These are phyloP conservation scores for Ctenosaura bakeri DNA, from an alignment of 2,797 vertebrate species.

Conservation along the genomic window DNA sequence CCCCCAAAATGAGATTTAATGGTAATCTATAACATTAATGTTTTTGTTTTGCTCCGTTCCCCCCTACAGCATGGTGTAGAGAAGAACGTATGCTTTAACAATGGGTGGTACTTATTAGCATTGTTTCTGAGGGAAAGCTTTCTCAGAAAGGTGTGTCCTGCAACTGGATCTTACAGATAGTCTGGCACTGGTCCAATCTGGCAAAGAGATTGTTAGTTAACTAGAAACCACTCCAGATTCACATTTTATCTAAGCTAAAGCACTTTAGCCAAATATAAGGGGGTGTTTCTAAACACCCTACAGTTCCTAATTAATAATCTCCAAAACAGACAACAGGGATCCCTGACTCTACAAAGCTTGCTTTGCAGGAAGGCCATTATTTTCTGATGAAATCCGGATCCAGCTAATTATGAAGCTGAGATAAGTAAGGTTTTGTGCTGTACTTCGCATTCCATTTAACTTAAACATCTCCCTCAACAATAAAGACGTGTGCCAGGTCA, in stretches of 20 bases:
- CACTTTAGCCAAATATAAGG: background rate
- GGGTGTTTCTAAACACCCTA: background rate
- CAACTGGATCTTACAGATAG: conserved; percentile 19
- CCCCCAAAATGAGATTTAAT: background rate
- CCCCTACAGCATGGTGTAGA: background rate
- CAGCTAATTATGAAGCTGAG: conserved; percentile 40
- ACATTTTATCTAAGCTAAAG: background rate
- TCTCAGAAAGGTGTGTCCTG: background rate
- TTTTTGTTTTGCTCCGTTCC: background rate
- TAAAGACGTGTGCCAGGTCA: conserved; percentile 21
- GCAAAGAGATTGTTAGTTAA: conserved; percentile 9
- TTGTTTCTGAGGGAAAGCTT: background rate
- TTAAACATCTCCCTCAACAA: conserved; percentile 32
- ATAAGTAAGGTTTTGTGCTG: background rate
- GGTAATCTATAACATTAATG: background rate
- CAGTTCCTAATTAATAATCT: background rate
- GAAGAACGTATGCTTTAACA: background rate
- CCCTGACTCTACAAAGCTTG: background rate
- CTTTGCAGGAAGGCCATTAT: conserved; percentile 40
- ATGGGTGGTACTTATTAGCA: conserved; percentile 13
- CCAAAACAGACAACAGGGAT: background rate
- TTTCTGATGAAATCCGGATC: background rate
- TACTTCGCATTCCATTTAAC: conserved; percentile 31
- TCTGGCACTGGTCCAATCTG: conserved; percentile 3
- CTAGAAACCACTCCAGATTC: conserved; percentile 19